Base-by-base conservation (phyloP, 2,797 vertebrate species). In the Enteromius argenteus region DNA sequence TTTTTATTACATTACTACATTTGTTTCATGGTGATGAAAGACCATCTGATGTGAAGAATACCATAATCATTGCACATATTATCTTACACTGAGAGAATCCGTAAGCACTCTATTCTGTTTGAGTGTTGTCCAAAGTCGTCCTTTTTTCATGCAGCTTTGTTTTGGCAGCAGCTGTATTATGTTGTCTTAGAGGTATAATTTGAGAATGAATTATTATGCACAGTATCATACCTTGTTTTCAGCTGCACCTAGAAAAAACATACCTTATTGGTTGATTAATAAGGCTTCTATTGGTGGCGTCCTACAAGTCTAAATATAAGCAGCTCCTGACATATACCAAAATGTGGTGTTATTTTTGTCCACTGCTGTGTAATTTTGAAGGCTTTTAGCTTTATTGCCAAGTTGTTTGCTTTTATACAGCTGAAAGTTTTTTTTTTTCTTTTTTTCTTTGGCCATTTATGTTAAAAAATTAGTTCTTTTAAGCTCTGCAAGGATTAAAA, bases 1-100 rank as follows among this genome's bases (percentile, higher is more conserved):
- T 37, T 72, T 72, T 49, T 85, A 69, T 81, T 46, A 21, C 49
- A 13, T 79, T 10, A 42, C 3, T 11, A 42, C 14, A 27, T 77
- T 77, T 23, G 35, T n/a, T 42, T 17, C 35, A 42, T 42, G 8
- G 11, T 7, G 60, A 11, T 15, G 32, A 66, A 67, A 37, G 9
- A 51, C 10, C 19, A 35, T 37, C 42, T 62, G 27, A 49, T 49
- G 21, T 46, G 3, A 79, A 44, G 17, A 30, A 32, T 60, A 37
- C 13, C 13, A 75, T 37, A 15, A 75, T n/a, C 32, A 39, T 9
- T 23, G 32, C 7, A 17, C 53, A 76, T 39, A 23, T 32, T 53
- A 51, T 32, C 10, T 44, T n/a, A 15, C 23, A 46, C 19, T 56
- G 30, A 37, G 5, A 58, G 32, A 23, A 35, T 56, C 3, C 1